Evolutionary conservation across 1,140 invertebrate genomes (phyloP).

Genomic region (Sinonovacula constricta): DNA sequence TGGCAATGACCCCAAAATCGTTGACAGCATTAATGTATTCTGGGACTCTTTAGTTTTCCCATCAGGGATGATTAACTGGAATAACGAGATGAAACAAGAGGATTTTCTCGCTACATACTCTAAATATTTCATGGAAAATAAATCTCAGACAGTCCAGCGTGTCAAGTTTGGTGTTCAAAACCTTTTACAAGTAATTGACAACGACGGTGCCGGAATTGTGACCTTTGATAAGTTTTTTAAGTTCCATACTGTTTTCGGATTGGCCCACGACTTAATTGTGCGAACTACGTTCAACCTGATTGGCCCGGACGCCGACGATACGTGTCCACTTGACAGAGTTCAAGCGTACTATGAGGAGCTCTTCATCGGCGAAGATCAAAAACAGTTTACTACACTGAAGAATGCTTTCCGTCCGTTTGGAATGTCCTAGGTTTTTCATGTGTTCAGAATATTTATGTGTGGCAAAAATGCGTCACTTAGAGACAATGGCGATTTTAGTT

Average conservation of each 20-base stretch:
- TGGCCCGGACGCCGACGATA: slow-evolving; percentile 29
- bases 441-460: too few species aligned
- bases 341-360: slow-evolving; percentile 40
- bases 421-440: too few species aligned
- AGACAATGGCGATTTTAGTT: too few species aligned
- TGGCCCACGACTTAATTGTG: slow-evolving; percentile 34
- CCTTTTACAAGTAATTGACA: slow-evolving; percentile 15
- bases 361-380: slow-evolving; percentile 34
- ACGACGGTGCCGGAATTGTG: slow-evolving; percentile 16
- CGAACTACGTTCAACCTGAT: slow-evolving; percentile 47
- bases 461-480: too few species aligned
- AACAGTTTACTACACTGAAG: slow-evolving; percentile 33
- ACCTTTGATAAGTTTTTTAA: slow-evolving; percentile 51
- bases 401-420: slow-evolving; percentile 38
- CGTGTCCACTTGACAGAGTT: slow-evolving; percentile 14
- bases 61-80: slow-evolving; percentile 13
- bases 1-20: background rate
- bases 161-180: slow-evolving; percentile 8
- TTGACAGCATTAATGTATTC: slow-evolving; percentile 22
- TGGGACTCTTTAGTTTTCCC: slow-evolving; percentile 29
- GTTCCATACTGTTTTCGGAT: slow-evolving; percentile 35
- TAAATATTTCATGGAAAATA: slow-evolving; percentile 14
- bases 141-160: background rate
- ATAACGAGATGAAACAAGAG: slow-evolving; percentile 11
- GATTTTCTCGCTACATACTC: slow-evolving; percentile 17